Conservation (phyloP, 1,140 invertebrate genomes). For the Carposina sasakii region DNA sequence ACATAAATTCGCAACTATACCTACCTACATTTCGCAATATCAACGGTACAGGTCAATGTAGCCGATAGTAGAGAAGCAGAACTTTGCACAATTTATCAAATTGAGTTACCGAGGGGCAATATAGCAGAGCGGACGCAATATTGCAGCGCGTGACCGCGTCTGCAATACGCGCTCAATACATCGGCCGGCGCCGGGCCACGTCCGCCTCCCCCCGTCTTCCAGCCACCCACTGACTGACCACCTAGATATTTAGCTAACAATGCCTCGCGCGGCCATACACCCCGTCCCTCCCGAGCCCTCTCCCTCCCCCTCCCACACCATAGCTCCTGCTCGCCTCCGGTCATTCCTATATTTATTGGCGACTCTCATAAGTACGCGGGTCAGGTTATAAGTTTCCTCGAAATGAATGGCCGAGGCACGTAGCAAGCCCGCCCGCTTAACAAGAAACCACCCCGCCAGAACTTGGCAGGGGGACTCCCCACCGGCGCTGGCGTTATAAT, state of each 20-base stretch:
- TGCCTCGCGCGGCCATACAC: constrained; percentile 48
- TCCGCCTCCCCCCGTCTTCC: constrained; percentile 55
- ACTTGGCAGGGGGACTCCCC: constrained; percentile 47
- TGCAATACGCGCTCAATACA: constrained; percentile 73
- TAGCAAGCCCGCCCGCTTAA: constrained; percentile 63
- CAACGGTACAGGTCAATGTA: constrained; percentile 44
- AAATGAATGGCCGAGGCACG: constrained; percentile 68
- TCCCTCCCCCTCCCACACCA: constrained; percentile 33
- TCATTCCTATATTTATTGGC: constrained; percentile 73
- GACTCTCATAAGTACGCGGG: constrained; percentile 73
- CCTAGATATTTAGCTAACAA: constrained; percentile 71
- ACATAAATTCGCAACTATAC: too few species aligned
- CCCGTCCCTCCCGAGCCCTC: constrained; percentile 45
- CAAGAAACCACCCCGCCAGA: constrained; percentile 64
- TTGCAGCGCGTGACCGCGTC: constrained; percentile 71
- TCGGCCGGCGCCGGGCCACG: constrained; percentile 69
- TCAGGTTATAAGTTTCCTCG: constrained; percentile 71
- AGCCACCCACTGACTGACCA: constrained; percentile 57
- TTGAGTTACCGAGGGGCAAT: constrained; percentile 70
- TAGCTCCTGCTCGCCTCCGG: constrained; percentile 53
- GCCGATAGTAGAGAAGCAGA: constrained; percentile 49
- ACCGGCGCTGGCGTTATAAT: constrained; percentile 60
- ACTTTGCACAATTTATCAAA: constrained; percentile 71
- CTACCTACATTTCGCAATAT: constrained; percentile 47
- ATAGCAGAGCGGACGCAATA: constrained; percentile 70